Conservation (phyloP, 1,140 invertebrate genomes). For the Tetranychus cinnabarinus region DNA sequence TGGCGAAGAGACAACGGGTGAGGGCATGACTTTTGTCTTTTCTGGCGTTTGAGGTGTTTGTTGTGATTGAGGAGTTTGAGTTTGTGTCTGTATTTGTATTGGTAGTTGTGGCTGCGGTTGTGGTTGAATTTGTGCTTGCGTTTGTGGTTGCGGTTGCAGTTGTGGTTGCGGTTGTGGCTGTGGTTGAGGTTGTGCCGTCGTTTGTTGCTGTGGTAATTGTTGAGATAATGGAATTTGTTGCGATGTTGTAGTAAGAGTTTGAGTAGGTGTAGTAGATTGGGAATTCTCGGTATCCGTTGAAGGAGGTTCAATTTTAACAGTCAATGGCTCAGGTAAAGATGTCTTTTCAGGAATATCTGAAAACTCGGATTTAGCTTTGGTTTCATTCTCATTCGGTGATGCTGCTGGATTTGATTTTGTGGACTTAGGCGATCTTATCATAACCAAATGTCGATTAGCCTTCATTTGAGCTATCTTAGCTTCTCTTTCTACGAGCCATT, state of each 20-base stretch:
- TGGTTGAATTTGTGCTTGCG: too few species aligned
- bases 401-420: background rate
- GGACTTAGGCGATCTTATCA: background rate
- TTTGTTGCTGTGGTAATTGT: too few species aligned
- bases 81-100: too few species aligned
- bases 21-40: slow-evolving; percentile 5
- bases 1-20: slow-evolving; percentile 7
- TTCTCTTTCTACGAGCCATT: slow-evolving; percentile 44
- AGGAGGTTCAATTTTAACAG: background rate
- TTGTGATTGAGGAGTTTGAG: background rate
- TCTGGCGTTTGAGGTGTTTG: background rate
- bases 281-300: background rate
- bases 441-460: background rate
- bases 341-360: background rate
- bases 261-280: background rate
- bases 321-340: background rate
- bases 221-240: background rate
- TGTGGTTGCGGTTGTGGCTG: too few species aligned
- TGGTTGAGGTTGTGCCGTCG: too few species aligned
- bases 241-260: background rate
- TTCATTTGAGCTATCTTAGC: slow-evolving; percentile 15
- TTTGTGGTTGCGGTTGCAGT: too few species aligned
- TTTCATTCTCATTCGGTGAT: background rate
- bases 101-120: too few species aligned
- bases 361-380: background rate